These are phyloP conservation scores for Diabrotica virgifera DNA, from an alignment of 1,140 invertebrate species.

Conservation along the genomic window DNA sequence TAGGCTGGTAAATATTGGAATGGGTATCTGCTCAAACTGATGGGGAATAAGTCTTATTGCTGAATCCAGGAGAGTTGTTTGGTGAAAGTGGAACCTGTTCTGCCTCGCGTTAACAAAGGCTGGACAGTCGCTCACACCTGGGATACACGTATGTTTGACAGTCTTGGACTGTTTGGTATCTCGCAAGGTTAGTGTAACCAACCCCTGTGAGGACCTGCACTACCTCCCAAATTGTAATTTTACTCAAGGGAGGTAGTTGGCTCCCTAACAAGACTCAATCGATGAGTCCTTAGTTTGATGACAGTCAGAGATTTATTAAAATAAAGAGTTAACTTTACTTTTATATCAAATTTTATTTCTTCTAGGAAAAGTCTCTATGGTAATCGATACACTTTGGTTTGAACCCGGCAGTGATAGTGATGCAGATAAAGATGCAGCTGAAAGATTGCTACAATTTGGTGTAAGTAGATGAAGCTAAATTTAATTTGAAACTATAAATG, in stretches of 20 bases:
- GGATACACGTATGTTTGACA: no score
- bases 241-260: neutral
- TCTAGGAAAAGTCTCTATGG: constrained; percentile 27
- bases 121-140: no score
- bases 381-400: constrained; percentile 25
- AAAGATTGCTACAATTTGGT: constrained; percentile 23
- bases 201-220: no score
- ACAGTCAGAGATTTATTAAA: neutral
- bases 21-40: no score
- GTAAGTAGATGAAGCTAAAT: constrained; percentile 35
- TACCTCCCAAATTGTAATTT: neutral
- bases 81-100: no score
- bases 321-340: neutral
- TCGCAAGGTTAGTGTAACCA: no score
- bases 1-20: no score
- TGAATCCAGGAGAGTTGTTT: no score
- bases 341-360: constrained; percentile 13
- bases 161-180: no score
- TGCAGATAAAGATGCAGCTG: constrained; percentile 21
- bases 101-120: no score
- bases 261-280: neutral
- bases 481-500: neutral
- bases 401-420: constrained; percentile 23
- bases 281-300: neutral
- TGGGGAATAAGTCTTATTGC: no score